These are phyloP conservation scores for Gymnothorax reevesii DNA, from an alignment of 2,797 vertebrate genomes.

Conservation along the genomic window DNA sequence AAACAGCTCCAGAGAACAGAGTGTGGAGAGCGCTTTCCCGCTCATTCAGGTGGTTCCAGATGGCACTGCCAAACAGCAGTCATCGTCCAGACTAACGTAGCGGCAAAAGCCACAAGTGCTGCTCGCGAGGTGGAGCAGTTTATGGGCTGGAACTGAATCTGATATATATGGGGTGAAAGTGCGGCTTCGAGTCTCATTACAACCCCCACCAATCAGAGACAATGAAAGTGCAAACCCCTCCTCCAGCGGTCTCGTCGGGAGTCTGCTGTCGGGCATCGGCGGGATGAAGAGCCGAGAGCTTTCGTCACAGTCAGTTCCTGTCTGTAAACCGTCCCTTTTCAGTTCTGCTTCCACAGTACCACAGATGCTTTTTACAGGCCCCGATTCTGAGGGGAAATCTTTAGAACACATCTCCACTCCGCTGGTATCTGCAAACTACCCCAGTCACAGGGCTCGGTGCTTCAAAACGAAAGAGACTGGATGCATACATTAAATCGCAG, in stretches of 20 bases:
- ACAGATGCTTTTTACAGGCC: neutral
- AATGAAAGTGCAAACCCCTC: conserved; percentile 54
- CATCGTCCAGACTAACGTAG: neutral
- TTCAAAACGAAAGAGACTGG: neutral
- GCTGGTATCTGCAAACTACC: too few relatives aligned
- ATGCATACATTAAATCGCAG: neutral
- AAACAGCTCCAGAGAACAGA: neutral
- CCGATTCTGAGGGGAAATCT: neutral
- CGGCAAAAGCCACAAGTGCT: neutral
- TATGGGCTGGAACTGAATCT: neutral
- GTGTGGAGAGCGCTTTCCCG: neutral
- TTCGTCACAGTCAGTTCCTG: neutral
- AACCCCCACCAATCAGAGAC: conserved; percentile 43
- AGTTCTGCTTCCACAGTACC: neutral
- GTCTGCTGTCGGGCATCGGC: conserved; percentile 6
- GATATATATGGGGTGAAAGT: neutral
- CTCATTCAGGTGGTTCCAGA: neutral
- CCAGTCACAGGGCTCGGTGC: neutral
- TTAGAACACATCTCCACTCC: neutral
- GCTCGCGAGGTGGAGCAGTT: neutral
- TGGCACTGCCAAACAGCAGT: neutral
- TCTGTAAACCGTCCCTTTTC: neutral
- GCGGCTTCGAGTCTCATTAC: neutral
- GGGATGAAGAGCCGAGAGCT: neutral
- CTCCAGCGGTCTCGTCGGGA: neutral